Evolutionary conservation across 2,113 vertebrate genomes (phyloP), one percentile per base, ranked within the genome.

Genomic region (Trochalopteron elliotii): DNA sequence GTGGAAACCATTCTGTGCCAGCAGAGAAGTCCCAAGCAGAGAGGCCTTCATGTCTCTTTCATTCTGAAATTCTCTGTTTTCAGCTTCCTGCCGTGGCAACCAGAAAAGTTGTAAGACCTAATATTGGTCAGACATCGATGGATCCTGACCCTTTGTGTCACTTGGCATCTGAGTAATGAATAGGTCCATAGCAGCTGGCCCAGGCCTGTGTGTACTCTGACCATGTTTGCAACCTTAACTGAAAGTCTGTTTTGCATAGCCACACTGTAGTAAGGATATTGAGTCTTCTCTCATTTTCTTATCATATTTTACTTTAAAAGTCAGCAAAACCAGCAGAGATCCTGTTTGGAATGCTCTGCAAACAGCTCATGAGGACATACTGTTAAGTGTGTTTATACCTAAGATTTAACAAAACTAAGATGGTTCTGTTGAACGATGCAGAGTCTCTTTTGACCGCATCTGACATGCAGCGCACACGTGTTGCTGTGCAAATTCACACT

Each of bases 221-320:
- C 33, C n/a, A 9, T 39, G 82, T 52, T 37, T 14, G 8, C 25
- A 65, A 9, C 2, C 5, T 45, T 57, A 21, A 37, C 52, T 49
- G 37, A 59, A 68, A 60, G 1, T 35, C 37, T 52, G 5, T 2
- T 0, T 33, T 56, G 10, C 22, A 25, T 7, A 25, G 3, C 12
- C 52, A 27, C 1, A 0, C 8, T 1, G 0, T 9, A 49, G 8
- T 22, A 65, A 90, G 7, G 12, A 37, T 45, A 33, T 19, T 0
- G 3, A 86, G 5, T 8, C 15, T 68, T 87, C 28, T 57, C 20
- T 37, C 15, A 25, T 61, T 83, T 83, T 74, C 13, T 77, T 15
- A 39, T 60, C 12, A 44, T 9, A 50, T 37, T 86, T 89, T 39
- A 35, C 27, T 75, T 67, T 16, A 47, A 72, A 82, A 76, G 21